These are phyloP conservation scores for Karalla daura DNA, from an alignment of 2,797 vertebrate genomes.

Conservation along the genomic window DNA sequence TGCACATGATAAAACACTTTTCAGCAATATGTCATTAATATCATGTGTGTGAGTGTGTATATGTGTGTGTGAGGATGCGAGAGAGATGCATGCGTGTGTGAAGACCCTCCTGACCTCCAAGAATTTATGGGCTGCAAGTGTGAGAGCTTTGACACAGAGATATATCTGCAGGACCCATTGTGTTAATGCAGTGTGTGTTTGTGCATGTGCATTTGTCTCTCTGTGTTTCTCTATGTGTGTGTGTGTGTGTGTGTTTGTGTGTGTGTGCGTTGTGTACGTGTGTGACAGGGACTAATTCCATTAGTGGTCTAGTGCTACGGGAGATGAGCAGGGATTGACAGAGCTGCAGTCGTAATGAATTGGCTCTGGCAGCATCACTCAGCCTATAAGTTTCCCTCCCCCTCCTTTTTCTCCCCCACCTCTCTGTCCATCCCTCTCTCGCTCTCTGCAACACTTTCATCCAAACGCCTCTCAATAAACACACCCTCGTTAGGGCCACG, in stretches of 20 bases:
- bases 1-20: background rate
- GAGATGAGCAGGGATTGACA: constrained; percentile 88
- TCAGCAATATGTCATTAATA: constrained; percentile 3
- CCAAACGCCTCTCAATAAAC: constrained; percentile 77
- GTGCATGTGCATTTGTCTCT: constrained; percentile 54
- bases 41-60: constrained; percentile 13
- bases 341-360: constrained; percentile 86
- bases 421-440: constrained; percentile 41
- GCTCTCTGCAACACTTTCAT: constrained; percentile 71
- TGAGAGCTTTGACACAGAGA: constrained; percentile 82
- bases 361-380: constrained; percentile 84
- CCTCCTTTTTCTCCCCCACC: constrained; percentile 9
- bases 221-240: constrained; percentile 21
- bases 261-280: constrained; percentile 38
- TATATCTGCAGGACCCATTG: constrained; percentile 85
- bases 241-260: constrained; percentile 22
- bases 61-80: constrained; percentile 29
- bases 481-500: constrained; percentile 66
- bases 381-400: constrained; percentile 68
- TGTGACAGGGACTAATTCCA: constrained; percentile 86
- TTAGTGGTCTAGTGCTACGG: constrained; percentile 86
- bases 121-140: constrained; percentile 82
- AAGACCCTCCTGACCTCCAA: constrained; percentile 70
- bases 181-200: constrained; percentile 83
- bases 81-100: constrained; percentile 42